A percentile compares a stretch with the other conserved stretches of the same genome.
These are phyloP conservation scores for Mus pahari DNA, from an alignment of 2,113 vertebrate species.

Conservation along the genomic window DNA sequence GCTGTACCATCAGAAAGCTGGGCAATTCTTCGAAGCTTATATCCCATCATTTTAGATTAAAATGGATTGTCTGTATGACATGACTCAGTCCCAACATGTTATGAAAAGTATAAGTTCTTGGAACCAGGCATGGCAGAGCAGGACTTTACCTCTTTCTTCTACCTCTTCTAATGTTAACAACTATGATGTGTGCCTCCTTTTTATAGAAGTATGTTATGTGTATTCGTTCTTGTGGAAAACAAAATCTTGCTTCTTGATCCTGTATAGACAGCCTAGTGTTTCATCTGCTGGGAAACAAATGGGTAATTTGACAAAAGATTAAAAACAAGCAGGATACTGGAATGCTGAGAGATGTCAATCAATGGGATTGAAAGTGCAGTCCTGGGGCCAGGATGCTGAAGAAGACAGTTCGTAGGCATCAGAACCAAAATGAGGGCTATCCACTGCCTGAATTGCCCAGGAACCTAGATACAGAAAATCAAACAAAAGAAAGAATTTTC, in stretches of 20 bases:
- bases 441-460: background rate
- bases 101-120: slow-evolving; percentile 23
- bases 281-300: background rate
- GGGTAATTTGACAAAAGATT: slow-evolving; percentile 46
- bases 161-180: background rate
- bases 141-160: background rate
- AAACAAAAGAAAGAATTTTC: background rate
- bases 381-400: background rate
- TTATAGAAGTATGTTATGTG: background rate
- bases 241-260: background rate
- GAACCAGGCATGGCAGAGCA: background rate
- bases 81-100: background rate
- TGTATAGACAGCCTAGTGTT: background rate
- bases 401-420: background rate
- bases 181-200: background rate
- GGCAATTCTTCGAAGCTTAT: background rate
- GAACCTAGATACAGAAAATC: background rate
- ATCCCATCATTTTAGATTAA: slow-evolving; percentile 11
- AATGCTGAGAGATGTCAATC: background rate
- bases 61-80: background rate
- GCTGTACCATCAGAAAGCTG: background rate
- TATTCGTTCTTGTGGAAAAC: background rate
- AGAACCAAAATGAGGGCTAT: background rate
- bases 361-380: background rate
- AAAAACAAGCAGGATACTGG: background rate